These are phyloP conservation scores for Ficedula albicollis DNA, from an alignment of 2,797 vertebrate species.

Conservation along the genomic window DNA sequence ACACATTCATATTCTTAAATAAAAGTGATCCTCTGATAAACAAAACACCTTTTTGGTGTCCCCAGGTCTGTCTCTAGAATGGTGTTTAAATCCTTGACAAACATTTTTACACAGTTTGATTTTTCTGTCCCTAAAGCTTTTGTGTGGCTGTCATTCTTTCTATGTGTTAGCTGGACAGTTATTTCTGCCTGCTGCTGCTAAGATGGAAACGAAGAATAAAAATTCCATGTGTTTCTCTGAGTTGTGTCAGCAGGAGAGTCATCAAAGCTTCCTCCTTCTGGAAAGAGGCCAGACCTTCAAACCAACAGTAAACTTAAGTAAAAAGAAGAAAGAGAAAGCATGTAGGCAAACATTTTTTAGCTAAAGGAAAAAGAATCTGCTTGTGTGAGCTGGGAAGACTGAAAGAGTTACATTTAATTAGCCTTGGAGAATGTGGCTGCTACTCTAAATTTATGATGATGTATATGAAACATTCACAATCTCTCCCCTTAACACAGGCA, in stretches of 20 bases:
- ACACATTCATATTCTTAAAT: background rate
- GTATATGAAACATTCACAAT: background rate
- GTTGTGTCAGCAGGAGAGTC: background rate
- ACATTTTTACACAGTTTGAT: background rate
- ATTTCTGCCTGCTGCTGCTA: constrained; percentile 25
- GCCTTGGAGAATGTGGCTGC: background rate
- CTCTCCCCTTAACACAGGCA: background rate
- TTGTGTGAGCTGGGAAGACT: background rate
- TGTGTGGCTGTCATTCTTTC: background rate
- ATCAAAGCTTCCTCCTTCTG: background rate
- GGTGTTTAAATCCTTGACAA: background rate
- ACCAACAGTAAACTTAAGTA: background rate
- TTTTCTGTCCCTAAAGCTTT: background rate
- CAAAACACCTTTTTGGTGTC: background rate
- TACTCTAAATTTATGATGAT: background rate
- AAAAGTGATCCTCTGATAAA: background rate
- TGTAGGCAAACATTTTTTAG: background rate
- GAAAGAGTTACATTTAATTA: background rate
- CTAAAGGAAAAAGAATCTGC: background rate
- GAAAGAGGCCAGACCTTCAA: background rate
- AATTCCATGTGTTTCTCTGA: background rate
- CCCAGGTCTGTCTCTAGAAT: background rate
- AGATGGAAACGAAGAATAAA: background rate
- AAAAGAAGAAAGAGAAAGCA: background rate
- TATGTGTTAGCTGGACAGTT: background rate